Evolutionary conservation across 1,140 invertebrate genomes (phyloP), one percentile per base, ranked within the genome.

Genomic region (Megalonaias nervosa): DNA sequence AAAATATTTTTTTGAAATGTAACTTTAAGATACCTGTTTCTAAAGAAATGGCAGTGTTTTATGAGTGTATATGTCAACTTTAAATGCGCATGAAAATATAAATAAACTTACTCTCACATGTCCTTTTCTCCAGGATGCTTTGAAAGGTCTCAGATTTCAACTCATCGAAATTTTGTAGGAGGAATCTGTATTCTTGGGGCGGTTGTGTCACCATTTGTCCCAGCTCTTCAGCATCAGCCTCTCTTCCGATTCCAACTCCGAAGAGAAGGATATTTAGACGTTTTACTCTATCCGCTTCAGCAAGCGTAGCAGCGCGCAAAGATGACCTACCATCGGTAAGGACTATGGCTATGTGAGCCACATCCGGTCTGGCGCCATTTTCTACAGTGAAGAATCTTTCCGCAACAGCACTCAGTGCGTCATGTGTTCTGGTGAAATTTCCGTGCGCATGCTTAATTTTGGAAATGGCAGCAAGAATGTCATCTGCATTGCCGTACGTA

Each of bases 171-270:
- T 0, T 60, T n/a, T 59, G 6, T 48, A 17, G 23, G 9, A n/a
- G 17, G n/a, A 69, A 62, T 15, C 17, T 55, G 38, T 67, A 68
- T 0, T 75, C 21, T 16, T 58, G 2, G 21, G 38, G 21, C 17
- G 67, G 74, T 16, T 57, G 31, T 55, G 74, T 31, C 19, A 75
- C 66, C 48, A 75, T 31, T 58, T 57, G 31, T 75, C 23, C 31
- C 17, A 75, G 66, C 26, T 75, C 66, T 15, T 26, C 59, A 55
- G 17, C n/a, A 48, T 68, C 64, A 15, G 64, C 59, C 58, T 75
- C 11, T 26, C 14, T 55, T 23, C 14, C 48, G 5, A 26, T 26
- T 21, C 21, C 23, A n/a, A 21, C 15, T 19, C 58, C 13, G 13
- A 58, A 23, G n/a, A n/a, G 13, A 71, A 12, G 21, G 19, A 59